Conservation (phyloP, 23 tunicate species). For the Pegea sp. region DNA sequence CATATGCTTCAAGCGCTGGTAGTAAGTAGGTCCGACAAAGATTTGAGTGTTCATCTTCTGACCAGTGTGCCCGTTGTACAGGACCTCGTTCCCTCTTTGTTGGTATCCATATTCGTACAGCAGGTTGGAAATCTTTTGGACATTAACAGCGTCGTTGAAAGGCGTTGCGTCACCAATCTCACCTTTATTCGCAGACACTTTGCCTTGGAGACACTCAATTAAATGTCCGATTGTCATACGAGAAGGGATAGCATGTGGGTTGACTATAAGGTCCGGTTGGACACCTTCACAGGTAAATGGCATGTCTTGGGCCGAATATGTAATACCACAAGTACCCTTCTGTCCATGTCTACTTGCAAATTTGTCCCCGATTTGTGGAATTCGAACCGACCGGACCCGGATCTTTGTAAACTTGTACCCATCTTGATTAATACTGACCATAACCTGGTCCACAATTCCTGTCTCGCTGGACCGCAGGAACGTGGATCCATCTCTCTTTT, state of each 20-base stretch:
- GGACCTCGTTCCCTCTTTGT: constrained; percentile 94
- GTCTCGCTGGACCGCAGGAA: constrained; percentile 88
- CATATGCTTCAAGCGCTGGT: constrained; percentile 97
- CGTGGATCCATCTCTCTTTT: constrained; percentile 86
- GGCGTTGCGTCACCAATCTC: constrained; percentile 99
- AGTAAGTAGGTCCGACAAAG: constrained; percentile 97
- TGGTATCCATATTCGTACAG: constrained; percentile 96
- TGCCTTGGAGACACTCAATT: constrained; percentile 92
- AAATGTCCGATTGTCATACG: constrained; percentile 99
- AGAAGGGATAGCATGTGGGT: constrained; percentile 99
- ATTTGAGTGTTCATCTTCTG: constrained; percentile 91
- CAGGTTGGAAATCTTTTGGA: constrained; percentile 95
- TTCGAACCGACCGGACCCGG: constrained; percentile 84
- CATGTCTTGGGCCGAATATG: constrained; percentile 92
- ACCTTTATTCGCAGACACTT: constrained; percentile 95
- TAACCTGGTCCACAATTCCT: constrained; percentile 96
- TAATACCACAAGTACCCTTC: constrained; percentile 96
- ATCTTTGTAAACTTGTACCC: constrained; percentile 97
- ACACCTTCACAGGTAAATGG: constrained; percentile 96
- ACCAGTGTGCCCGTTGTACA: constrained; percentile 96
- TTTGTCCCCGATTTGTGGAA: constrained; percentile 97
- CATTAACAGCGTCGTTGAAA: constrained; percentile 95
- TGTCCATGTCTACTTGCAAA: constrained; percentile 99
- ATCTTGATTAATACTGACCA: constrained; percentile 98
- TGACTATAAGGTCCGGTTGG: constrained; percentile 94